Base-by-base conservation (phyloP, 2,113 vertebrate species). In the Gambusia holbrooki region DNA sequence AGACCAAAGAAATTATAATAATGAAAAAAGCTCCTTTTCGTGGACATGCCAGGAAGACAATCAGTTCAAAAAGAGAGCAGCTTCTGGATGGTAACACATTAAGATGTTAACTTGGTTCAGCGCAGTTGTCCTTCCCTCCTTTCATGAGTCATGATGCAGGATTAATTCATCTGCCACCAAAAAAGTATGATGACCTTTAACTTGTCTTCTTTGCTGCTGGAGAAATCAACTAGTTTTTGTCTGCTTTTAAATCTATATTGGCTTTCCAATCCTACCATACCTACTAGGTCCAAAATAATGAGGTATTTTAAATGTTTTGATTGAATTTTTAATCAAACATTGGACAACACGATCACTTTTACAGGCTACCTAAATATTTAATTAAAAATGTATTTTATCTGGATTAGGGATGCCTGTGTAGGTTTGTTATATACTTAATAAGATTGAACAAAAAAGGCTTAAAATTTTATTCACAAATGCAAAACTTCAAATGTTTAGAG, bases 11-110 rank as follows among this genome's bases (percentile, higher is more conserved):
- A 28, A 40, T 40, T 3, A 28, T 40, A 45, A 28, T 42, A 17
- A 58, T 51, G 33, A 58, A 58, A 58, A 67, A 67, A 27, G 1
- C n/a, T 5, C 65, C 61, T 72, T 60, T 66, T 89, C 73, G 10
- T 11, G 35, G 10, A 37, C 35, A 69, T 69, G 71, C 66, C 61
- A 69, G 63, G 0, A 28, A 80, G 79, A 85, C 65, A 79, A 81
- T 73, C 62, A 74, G 68, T 11, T 28, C 51, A 19, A 73, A 78
- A 60, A 10, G 35, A 61, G 61, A 3, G 58, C 30, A 62, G 69
- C 0, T 74, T 80, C 66, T 78, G 33, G 33, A 61, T 27, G 62
- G 27, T 0, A 0, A 32, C 28, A 61, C 6, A 3, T 68, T 77
- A 54, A 25, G 62, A 66, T 74, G 54, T 40, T 10, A 54, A 74